A percentile compares a stretch with the other conserved stretches of the same genome.
These are phyloP conservation scores for Rhabdomys pumilio DNA, from an alignment of 2,797 vertebrate genomes.

Conservation along the genomic window DNA sequence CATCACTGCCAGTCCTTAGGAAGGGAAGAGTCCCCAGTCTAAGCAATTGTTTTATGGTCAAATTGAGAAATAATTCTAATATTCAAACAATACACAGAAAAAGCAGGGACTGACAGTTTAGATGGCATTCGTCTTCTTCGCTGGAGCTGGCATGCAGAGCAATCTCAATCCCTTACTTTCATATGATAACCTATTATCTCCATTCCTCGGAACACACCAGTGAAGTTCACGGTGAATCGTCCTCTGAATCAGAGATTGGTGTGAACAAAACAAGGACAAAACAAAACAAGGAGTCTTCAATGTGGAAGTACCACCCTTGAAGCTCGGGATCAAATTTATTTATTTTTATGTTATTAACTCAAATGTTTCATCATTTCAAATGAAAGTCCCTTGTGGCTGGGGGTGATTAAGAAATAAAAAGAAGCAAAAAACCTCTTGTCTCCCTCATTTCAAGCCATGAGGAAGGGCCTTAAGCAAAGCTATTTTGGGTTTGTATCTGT, in stretches of 20 bases:
- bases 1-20: conserved; percentile 25
- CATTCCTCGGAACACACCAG: conserved; percentile 69
- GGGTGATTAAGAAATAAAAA: conserved; percentile 36
- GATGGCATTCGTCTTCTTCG: conserved; percentile 49
- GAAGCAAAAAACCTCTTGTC: conserved; percentile 48
- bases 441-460: conserved; percentile 65
- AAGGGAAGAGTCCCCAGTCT: conserved; percentile 58
- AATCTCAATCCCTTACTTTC: conserved; percentile 71
- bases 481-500: conserved; percentile 39
- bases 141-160: conserved; percentile 38
- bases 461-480: not conserved
- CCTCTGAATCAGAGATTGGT: conserved; percentile 80
- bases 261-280: conserved; percentile 64
- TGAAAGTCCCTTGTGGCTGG: conserved; percentile 27
- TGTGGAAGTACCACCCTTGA: conserved; percentile 52
- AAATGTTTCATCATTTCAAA: conserved; percentile 58
- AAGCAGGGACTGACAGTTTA: conserved; percentile 74
- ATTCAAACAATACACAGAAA: conserved; percentile 63
- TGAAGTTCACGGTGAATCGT: conserved; percentile 81
- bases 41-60: conserved; percentile 79
- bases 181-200: conserved; percentile 36
- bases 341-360: conserved; percentile 75
- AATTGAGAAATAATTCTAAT: conserved; percentile 78
- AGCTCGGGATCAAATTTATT: conserved; percentile 71
- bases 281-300: conserved; percentile 53